Evolutionary conservation across 2,113 vertebrate species (phyloP).

Genomic region (Leuciscus idus): DNA sequence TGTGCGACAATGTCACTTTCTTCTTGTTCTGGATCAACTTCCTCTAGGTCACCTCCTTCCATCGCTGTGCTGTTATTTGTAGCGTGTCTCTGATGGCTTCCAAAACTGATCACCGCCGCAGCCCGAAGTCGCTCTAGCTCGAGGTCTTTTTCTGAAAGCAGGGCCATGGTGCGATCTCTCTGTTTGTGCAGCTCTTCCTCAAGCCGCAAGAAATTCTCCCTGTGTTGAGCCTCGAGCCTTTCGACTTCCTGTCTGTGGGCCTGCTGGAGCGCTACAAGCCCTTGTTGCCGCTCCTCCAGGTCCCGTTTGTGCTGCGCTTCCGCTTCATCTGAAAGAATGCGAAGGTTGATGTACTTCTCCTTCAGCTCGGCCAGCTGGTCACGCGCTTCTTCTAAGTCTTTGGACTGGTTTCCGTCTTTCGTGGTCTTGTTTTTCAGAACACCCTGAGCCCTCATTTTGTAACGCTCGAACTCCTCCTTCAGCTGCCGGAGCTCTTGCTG

Average conservation of each 20-base stretch:
- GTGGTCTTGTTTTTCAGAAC: slow-evolving; percentile 88
- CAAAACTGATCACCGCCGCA: slow-evolving; percentile 45
- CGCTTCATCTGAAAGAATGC: slow-evolving; percentile 80
- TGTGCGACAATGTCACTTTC: slow-evolving; percentile 76
- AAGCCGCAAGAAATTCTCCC: slow-evolving; percentile 80
- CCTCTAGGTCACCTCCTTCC: rapidly evolving
- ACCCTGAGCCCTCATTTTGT: slow-evolving; percentile 89
- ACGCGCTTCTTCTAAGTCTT: slow-evolving; percentile 86
- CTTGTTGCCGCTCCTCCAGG: slow-evolving; percentile 77
- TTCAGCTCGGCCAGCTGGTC: slow-evolving; percentile 88
- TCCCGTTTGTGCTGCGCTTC: slow-evolving; percentile 74
- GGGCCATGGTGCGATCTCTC: slow-evolving; percentile 85
- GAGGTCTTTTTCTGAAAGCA: slow-evolving; percentile 89
- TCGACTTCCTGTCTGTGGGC: slow-evolving; percentile 84
- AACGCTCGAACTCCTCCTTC: slow-evolving; percentile 93
- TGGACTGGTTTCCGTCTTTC: slow-evolving; percentile 82
- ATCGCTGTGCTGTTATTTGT: background rate
- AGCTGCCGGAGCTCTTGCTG: slow-evolving; percentile 91
- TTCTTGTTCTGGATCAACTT: slow-evolving; percentile 22
- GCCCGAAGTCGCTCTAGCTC: slow-evolving; percentile 86
- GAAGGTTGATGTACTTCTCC: slow-evolving; percentile 87
- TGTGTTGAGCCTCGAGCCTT: slow-evolving; percentile 73
- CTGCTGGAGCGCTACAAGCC: slow-evolving; percentile 74
- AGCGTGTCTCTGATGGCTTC: slow-evolving; percentile 45
- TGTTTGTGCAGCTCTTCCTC: slow-evolving; percentile 94